phyloP scores from a whole-genome alignment of 2,797 vertebrate genomes.

The Gymnoscopelus microlampas region DNA sequence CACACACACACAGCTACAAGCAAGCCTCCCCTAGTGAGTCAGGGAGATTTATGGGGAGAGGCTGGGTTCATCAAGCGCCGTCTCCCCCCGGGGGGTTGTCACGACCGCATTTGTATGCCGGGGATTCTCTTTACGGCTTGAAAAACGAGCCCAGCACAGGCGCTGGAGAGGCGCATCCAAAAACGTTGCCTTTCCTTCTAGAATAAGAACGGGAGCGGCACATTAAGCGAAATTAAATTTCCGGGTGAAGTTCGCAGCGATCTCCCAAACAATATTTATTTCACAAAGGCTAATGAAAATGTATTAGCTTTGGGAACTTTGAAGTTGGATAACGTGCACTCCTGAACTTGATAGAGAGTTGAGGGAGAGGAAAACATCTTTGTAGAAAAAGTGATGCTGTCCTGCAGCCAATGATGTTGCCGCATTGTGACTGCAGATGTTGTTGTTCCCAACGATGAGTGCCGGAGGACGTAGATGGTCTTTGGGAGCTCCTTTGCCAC shows the following conservation, averaged over 20 bases:
- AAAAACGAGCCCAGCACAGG: conserved; percentile 63
- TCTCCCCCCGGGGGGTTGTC: conserved; percentile 64
- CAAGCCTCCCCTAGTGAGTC: conserved; percentile 64
- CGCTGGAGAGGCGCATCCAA: conserved; percentile 58
- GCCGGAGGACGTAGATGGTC: conserved; percentile 58
- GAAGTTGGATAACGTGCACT: conserved; percentile 19
- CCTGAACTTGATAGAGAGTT: conserved; percentile 32
- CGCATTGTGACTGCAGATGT: conserved; percentile 51
- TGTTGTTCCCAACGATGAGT: conserved; percentile 40
- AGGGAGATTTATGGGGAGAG: conserved; percentile 80
- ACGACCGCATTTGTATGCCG: conserved; percentile 76
- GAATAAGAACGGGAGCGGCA: conserved; percentile 46
- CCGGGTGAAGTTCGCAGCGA: conserved; percentile 50
- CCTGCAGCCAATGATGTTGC: conserved; percentile 48
- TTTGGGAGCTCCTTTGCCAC: conserved; percentile 40
- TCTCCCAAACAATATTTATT: conserved; percentile 56
- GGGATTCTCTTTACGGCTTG: conserved; percentile 59
- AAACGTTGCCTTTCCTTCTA: conserved; percentile 53
- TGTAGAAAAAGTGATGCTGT: conserved; percentile 28
- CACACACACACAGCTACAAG: conserved; percentile 31
- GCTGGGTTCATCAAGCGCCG: conserved; percentile 68
- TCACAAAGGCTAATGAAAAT: conserved; percentile 60
- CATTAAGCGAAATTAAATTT: conserved; percentile 64
- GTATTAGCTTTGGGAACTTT: conserved; percentile 38
- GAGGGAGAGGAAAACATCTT: conserved; percentile 38